Percentiles rank a stretch among this genome's conserved stretches.
Conservation (phyloP, 2,888 invertebrate species). For the Troides aeacus region DNA sequence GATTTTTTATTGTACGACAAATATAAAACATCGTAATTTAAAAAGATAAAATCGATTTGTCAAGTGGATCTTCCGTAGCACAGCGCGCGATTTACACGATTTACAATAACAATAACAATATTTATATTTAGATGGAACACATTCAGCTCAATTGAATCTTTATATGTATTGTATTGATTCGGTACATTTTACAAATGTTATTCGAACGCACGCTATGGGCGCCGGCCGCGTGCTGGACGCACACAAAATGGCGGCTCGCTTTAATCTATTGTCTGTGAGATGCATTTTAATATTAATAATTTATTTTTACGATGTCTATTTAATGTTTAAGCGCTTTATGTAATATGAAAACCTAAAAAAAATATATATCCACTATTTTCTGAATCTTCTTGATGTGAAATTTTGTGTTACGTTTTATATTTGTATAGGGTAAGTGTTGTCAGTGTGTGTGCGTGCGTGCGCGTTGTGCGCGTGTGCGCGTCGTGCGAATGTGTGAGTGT, state of each 20-base stretch:
- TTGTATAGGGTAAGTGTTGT: constrained; percentile 2
- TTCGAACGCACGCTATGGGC: neutral
- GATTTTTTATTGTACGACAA: too few relatives aligned
- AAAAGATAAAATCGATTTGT: too few relatives aligned
- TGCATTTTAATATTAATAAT: constrained; percentile 17
- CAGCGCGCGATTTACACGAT: too few relatives aligned
- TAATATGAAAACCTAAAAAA: constrained; percentile 3
- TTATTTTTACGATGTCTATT: constrained; percentile 25
- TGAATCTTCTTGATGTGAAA: constrained; percentile 20
- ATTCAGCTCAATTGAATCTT: too few relatives aligned
- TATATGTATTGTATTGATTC: too few relatives aligned
- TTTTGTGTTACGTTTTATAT: constrained; percentile 23
- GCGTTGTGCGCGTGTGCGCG: neutral
- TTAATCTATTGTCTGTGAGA: neutral
- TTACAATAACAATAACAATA: too few relatives aligned
- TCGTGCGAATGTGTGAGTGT: neutral
- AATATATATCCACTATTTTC: constrained; percentile 18
- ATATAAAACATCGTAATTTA: too few relatives aligned
- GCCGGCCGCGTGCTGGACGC: neutral
- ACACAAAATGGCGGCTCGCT: neutral
- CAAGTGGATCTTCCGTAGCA: too few relatives aligned
- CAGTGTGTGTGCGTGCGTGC: neutral
- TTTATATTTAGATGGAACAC: too few relatives aligned
- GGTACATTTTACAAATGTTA: too few relatives aligned
- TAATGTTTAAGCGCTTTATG: constrained; percentile 13